Evolutionary conservation across 2,888 invertebrate species (phyloP), one percentile per base, ranked within the genome.

Genomic region (Hyalella azteca): DNA sequence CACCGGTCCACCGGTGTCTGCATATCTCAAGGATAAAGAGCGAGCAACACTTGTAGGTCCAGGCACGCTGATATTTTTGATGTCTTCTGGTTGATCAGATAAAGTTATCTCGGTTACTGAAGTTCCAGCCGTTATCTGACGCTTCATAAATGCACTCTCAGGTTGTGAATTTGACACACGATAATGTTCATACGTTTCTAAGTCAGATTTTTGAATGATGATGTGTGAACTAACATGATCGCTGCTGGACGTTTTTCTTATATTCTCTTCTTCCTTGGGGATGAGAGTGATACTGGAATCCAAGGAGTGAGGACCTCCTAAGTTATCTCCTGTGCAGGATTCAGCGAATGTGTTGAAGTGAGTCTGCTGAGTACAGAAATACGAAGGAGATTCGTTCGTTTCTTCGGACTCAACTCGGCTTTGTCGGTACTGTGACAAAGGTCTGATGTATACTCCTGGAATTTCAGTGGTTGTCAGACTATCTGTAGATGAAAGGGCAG

Each of bases 401-500:
- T 66, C 39, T 9, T 66, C 39, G 2, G 66, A 36, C 19, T 66
- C 66, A 5, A 3, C 29, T 36, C 66, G 32, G 36, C 36, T 66
- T 7, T 36, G 15, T n/a, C 66, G 22, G 39, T 66, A 66, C 39
- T 66, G 66, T 36, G 66, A 66, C 19, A 66, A 76, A 1, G 78
- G 80, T 22, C 83, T 75, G 45, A 83, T 83, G 77, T 81, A 83
- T 5, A 83, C 81, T 3, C 83, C 83, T 5, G 83, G 83, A 29
- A 83, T 49, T 4, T 76, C 78, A 7, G 83, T 83, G 40, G 80
- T 83, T n/a, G 83, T 79, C 13, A 83, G 80, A 40, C 81, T 81
- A 32, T 83, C 83, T 4, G 81, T 83, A 49, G 81, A 81, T 22
- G 80, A 80, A 5, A 78, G 78, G n/a, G 39, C 36, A 36, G 66